Base-by-base conservation (phyloP, 1,140 invertebrate species). In the Chrysoperla carnea region DNA sequence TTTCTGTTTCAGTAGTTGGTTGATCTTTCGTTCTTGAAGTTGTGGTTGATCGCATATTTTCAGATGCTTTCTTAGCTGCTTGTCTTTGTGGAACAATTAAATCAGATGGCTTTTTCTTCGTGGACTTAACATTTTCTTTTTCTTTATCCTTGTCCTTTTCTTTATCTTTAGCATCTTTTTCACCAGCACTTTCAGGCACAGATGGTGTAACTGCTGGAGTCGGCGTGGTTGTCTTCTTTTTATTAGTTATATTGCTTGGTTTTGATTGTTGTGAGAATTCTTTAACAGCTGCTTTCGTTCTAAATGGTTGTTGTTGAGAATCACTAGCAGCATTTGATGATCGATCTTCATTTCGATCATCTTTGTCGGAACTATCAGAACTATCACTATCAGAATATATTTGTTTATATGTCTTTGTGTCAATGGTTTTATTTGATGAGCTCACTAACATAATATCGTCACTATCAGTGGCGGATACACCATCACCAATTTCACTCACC, bases 71-170 rank as follows among this genome's bases (percentile, higher is more conserved):
- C 54, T 89, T 90, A 12, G 87, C 86, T 14, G 87, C 86, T 60
- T 89, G 81, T 40, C 87, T 66, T 58, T 91, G 87, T 1, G 86
- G 87, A n/a, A 91, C 86, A 51, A 90, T 87, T 29, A 89, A 63
- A 52, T 86, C 74, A 31, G 84, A 78, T 14, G 84, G 75, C 49
- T 51, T 55, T 63, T 48, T 53, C 59, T 45, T 55, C 63, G 61
- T 39, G 2, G 17, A 23, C 51, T 45, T 29, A 50, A 47, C 31
- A 48, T 45, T 17, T 47, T 44, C 48, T 42, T 50, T 42, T 45
- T 52, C 53, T 50, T 67, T 61, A 54, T 63, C 64, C 46, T 64
- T 58, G 51, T 59, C 56, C 15, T 56, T 54, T 51, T 64, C 70
- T 35, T 61, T 60, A 46, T 60, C 58, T 46, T 59, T 53, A 11